Percentiles rank a stretch among this genome's conserved stretches.
Evolutionary conservation across 2,888 invertebrate species (phyloP).

Genomic region (Pyralis farinalis): DNA sequence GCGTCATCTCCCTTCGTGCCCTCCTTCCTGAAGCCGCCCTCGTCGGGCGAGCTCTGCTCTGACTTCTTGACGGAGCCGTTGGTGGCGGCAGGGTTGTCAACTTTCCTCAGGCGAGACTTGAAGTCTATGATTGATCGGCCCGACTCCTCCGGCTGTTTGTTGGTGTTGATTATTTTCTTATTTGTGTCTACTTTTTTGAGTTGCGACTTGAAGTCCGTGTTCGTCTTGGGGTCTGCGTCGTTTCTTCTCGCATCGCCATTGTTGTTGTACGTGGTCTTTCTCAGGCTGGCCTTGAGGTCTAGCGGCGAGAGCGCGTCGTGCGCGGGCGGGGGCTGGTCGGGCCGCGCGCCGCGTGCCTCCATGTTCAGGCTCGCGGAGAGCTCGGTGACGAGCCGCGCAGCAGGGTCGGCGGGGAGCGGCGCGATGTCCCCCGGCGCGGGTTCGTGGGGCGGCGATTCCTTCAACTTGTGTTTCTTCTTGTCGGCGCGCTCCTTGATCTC

Average conservation of each 20-base stretch:
- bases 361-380: conserved; percentile 91
- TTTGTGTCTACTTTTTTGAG: conserved; percentile 88
- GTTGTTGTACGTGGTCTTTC: conserved; percentile 56
- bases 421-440: conserved; percentile 90
- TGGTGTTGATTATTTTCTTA: conserved; percentile 74
- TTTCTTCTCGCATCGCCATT: conserved; percentile 36
- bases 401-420: conserved; percentile 89
- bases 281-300: conserved; percentile 76
- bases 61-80: conserved; percentile 46
- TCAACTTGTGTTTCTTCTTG: conserved; percentile 79
- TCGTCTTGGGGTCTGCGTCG: conserved; percentile 42
- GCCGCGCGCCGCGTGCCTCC: conserved; percentile 58
- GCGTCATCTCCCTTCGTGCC: conserved; percentile 68
- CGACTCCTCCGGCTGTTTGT: conserved; percentile 73
- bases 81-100: conserved; percentile 78
- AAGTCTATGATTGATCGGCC: conserved; percentile 88
- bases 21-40: conserved; percentile 32
- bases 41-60: conserved; percentile 57
- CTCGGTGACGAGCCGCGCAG: conserved; percentile 90
- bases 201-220: conserved; percentile 83
- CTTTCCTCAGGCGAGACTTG: conserved; percentile 91
- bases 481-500: conserved; percentile 91
- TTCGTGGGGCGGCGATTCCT: conserved; percentile 73
- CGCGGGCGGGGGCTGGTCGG: neutral
- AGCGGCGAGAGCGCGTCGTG: conserved; percentile 50